phyloP scores from a whole-genome alignment of 2,797 vertebrate genomes.

The Spatula clypeata region DNA sequence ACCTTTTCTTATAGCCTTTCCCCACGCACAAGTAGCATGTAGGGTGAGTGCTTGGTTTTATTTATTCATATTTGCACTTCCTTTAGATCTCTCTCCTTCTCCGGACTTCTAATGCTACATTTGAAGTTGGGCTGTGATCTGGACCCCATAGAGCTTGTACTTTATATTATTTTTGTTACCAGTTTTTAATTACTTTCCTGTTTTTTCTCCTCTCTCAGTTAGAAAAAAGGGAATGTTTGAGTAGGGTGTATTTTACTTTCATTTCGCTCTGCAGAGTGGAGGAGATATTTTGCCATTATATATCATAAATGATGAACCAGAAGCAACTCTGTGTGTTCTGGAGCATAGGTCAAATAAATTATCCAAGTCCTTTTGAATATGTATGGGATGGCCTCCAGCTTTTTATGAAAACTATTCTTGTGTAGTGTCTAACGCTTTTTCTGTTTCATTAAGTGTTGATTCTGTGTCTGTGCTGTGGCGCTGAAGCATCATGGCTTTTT shows the following conservation, averaged over 20 bases:
- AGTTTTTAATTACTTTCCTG: constrained; percentile 22
- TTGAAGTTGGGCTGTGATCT: background rate
- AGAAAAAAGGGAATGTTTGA: constrained; percentile 38
- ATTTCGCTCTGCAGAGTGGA: background rate
- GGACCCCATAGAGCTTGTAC: background rate
- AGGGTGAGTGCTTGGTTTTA: background rate
- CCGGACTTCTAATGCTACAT: background rate
- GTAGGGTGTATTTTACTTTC: background rate
- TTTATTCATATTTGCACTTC: background rate
- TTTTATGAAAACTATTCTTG: background rate
- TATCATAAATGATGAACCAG: background rate
- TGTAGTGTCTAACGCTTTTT: background rate
- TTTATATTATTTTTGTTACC: background rate
- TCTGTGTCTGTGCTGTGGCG: background rate
- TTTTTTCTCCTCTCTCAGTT: background rate
- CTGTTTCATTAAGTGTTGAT: constrained; percentile 36
- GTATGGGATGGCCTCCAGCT: constrained; percentile 17
- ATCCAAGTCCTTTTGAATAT: constrained; percentile 49
- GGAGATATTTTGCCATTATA: background rate
- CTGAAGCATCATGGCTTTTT: background rate
- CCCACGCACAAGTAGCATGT: background rate
- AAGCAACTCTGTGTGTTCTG: constrained; percentile 2
- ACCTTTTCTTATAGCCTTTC: background rate
- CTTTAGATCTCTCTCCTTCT: background rate
- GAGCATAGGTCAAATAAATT: constrained; percentile 47